Percentiles rank a stretch among this genome's conserved stretches.
Evolutionary conservation across 2,888 invertebrate species (phyloP).

Genomic region (Choreutis nemorana): DNA sequence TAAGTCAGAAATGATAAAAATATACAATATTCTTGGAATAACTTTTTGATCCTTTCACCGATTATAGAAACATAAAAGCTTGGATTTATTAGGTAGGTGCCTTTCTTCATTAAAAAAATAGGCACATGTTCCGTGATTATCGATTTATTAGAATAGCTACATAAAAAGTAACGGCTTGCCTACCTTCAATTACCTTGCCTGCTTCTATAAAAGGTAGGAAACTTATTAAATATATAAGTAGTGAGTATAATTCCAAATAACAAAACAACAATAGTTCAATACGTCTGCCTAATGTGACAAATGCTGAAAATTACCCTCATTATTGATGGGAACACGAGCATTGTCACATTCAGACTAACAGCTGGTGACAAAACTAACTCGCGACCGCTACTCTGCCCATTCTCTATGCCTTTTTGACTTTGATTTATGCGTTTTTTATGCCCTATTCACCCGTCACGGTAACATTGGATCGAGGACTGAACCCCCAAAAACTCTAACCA

Average conservation of each 20-base stretch:
- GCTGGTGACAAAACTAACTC: slow-evolving; percentile 58
- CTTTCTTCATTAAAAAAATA: too few species aligned
- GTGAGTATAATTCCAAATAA: slow-evolving; percentile 19
- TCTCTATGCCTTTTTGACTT: slow-evolving; percentile 68
- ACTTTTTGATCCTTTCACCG: too few species aligned
- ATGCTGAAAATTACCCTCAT: slow-evolving; percentile 61
- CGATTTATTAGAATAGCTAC: too few species aligned
- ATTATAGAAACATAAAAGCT: too few species aligned
- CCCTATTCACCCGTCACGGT: slow-evolving; percentile 61
- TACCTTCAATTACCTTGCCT: too few species aligned
- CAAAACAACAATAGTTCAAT: slow-evolving; percentile 51
- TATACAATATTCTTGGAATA: too few species aligned
- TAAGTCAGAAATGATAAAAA: too few species aligned
- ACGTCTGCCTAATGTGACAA: slow-evolving; percentile 59
- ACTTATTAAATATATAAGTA: background rate
- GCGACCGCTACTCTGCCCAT: slow-evolving; percentile 48
- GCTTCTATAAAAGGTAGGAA: too few species aligned
- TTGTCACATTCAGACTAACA: slow-evolving; percentile 33
- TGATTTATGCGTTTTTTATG: slow-evolving; percentile 66
- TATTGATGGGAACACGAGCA: slow-evolving; percentile 54
- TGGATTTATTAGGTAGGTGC: too few species aligned
- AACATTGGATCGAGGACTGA: slow-evolving; percentile 37
- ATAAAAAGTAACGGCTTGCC: too few species aligned
- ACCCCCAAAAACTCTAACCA: slow-evolving; percentile 8
- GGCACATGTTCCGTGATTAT: too few species aligned